Evolutionary conservation across 1,140 invertebrate genomes (phyloP), one percentile per base, ranked within the genome.

Genomic region (Drosophila sturtevanti): DNA sequence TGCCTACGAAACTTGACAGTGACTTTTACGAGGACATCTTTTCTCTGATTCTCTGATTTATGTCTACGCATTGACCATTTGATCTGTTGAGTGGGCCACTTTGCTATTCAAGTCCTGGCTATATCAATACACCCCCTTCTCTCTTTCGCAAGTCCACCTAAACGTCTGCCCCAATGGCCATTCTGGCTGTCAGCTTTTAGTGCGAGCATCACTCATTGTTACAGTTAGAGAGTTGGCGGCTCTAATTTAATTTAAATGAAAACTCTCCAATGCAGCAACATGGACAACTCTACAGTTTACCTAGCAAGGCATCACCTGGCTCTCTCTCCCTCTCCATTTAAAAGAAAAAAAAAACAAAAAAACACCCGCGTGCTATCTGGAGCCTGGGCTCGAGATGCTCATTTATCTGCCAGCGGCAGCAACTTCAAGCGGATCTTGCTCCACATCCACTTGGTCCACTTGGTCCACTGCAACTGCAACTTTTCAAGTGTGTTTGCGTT

Each of bases 161-260:
- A 24, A 10, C 54, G 22, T 14, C 11, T 51, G 31, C 41, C 21
- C 48, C 21, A 27, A 34, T 44, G 24, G 52, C 18, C 24, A 55
- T 44, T 27, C 37, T 10, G 24, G 14, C 72, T 72, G 79, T 77
- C 82, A 82, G 79, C 16, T 77, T 86, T 86, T 86, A 86, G 82
- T 86, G 82, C 84, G 82, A 82, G 67, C 84, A 89, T 89, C 84
- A 89, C 77, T 89, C 84, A 89, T 89, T 89, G 84, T 89, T 89
- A 89, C 84, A 84, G 84, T 89, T 89, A 87, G 84, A 87, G 76
- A 89, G 84, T 78, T 74, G 76, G 79, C 79, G 73, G 51, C 84
- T 89, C 84, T 89, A 89, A 89, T 89, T 89, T 84, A 89, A 89
- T 89, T 89, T 89, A 89, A 89, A 89, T 89, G 84, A 74, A 87